These are phyloP conservation scores for Gadopsis bispinosus DNA, from an alignment of 2,797 vertebrate genomes.

Conservation along the genomic window DNA sequence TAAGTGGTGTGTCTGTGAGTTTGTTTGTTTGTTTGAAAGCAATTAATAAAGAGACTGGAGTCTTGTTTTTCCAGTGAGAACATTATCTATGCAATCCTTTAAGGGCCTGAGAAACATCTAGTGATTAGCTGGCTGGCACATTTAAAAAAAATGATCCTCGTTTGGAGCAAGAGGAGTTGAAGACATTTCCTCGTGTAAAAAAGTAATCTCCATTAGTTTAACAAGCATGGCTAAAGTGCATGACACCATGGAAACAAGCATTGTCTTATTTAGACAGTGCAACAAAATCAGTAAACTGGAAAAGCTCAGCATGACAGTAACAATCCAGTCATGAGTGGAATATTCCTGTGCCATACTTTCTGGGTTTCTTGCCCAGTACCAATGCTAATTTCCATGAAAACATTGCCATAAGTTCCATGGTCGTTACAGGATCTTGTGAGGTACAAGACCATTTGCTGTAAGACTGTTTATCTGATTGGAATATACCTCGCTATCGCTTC, in stretches of 20 bases:
- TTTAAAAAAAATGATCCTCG: neutral
- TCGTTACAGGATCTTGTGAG: slow-evolving; percentile 17
- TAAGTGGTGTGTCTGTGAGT: slow-evolving; percentile 30
- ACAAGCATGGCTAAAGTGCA: slow-evolving; percentile 34
- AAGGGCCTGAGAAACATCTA: neutral
- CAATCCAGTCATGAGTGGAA: slow-evolving; percentile 26
- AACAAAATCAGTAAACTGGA: slow-evolving; percentile 34
- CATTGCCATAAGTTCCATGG: slow-evolving; percentile 8
- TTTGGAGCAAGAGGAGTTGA: slow-evolving; percentile 14
- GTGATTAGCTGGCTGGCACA: slow-evolving; percentile 27
- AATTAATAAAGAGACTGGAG: slow-evolving; percentile 39
- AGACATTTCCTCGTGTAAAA: slow-evolving; percentile 16
- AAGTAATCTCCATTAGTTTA: slow-evolving; percentile 40
- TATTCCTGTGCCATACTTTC: slow-evolving; percentile 28
- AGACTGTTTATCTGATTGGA: slow-evolving; percentile 37
- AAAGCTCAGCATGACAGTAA: slow-evolving; percentile 26
- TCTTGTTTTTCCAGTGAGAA: slow-evolving; percentile 35
- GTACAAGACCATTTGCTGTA: slow-evolving; percentile 15
- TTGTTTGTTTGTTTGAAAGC: slow-evolving; percentile 46
- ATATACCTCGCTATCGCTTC: slow-evolving; percentile 6
- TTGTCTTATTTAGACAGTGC: slow-evolving; percentile 24
- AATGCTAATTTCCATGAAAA: slow-evolving; percentile 35
- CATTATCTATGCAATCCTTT: slow-evolving; percentile 29
- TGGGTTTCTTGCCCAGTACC: slow-evolving; percentile 9
- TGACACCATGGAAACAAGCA: slow-evolving; percentile 41